Base-by-base conservation (phyloP, 1,140 invertebrate genomes). In the Psilanteris sp. region DNA sequence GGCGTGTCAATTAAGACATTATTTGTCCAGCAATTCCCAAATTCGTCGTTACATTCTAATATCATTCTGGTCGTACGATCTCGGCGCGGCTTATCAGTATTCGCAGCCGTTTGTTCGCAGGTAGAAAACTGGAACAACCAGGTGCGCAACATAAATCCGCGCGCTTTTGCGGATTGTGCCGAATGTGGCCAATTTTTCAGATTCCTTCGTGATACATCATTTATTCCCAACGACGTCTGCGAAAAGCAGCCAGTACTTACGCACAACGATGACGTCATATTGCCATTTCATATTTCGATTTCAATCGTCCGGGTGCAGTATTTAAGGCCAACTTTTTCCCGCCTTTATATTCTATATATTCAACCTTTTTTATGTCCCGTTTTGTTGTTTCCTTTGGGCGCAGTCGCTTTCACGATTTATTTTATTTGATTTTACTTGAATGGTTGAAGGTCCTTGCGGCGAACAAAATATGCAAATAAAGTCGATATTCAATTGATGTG, bases 101-200 rank as follows among this genome's bases (percentile, higher is more conserved):
- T 41, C 55, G 14, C 66, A 71, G 66, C 54, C 54, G 66, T 14
- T 44, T 20, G 54, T 71, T 71, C 66, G 31, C 66, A 71, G 66
- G 66, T 71, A 52, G 26, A 24, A 29, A 54, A 44, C 44, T 71
- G 55, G 54, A 31, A 46, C 67, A 18, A 18, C 27, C 67, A 61
- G 54, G 66, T 70, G 66, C 36, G 29, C 34, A 43, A 32, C 34
- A 50, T 59, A 50, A 68, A 68, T 68, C 44, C 52, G 4, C 26
- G 7, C 24, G 9, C 7, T 13, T n/a, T 11, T 20, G 34, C 27
- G 5, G 44, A 64, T 52, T 41, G 64, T 41, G 64, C 64, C 50
- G 41, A 48, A 68, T 32, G 48, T 27, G 9, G 27, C 41, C 39
- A 37, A 46, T 36, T 64, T 52, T 62, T 67, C 7, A 14, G 18